A percentile compares a stretch with the other conserved stretches of the same genome.
Evolutionary conservation across 2,888 invertebrate species (phyloP).

Genomic region (Phyto melanocephala): DNA sequence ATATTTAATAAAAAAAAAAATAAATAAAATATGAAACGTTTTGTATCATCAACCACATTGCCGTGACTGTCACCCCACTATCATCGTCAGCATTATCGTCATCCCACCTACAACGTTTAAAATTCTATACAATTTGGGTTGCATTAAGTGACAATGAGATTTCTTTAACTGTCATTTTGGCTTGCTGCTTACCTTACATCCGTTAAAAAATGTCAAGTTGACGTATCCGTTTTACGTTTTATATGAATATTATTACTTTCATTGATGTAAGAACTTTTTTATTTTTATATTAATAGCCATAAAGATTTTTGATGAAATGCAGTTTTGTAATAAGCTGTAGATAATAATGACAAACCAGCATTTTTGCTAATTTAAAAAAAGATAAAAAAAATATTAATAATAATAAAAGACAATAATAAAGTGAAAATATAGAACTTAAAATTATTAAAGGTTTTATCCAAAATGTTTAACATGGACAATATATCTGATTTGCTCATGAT

Average conservation of each 20-base stretch:
- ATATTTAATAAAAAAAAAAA: neutral
- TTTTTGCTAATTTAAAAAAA: conserved; percentile 1
- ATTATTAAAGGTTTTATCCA: conserved; percentile 13
- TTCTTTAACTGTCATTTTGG: conserved; percentile 56
- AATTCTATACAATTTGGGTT: conserved; percentile 36
- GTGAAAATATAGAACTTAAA: too few species aligned
- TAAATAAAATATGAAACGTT: neutral
- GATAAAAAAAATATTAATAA: too few species aligned
- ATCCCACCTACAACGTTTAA: neutral
- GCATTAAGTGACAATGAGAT: conserved; percentile 52
- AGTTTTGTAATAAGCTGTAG: conserved; percentile 26
- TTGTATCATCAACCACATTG: neutral
- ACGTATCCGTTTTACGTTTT: conserved; percentile 71
- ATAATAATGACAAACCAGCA: neutral
- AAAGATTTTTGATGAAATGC: conserved; percentile 45
- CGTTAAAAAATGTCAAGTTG: conserved; percentile 76
- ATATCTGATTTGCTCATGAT: too few species aligned
- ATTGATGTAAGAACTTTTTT: neutral
- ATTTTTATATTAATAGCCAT: conserved; percentile 37
- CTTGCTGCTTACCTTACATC: conserved; percentile 68
- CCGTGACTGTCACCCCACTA: too few species aligned
- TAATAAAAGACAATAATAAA: too few species aligned
- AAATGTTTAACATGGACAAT: too few species aligned
- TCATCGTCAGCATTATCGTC: conserved; percentile 1
- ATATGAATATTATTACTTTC: conserved; percentile 26